Base-by-base conservation (phyloP, 2,113 vertebrate genomes). In the Xenus cinereus region DNA sequence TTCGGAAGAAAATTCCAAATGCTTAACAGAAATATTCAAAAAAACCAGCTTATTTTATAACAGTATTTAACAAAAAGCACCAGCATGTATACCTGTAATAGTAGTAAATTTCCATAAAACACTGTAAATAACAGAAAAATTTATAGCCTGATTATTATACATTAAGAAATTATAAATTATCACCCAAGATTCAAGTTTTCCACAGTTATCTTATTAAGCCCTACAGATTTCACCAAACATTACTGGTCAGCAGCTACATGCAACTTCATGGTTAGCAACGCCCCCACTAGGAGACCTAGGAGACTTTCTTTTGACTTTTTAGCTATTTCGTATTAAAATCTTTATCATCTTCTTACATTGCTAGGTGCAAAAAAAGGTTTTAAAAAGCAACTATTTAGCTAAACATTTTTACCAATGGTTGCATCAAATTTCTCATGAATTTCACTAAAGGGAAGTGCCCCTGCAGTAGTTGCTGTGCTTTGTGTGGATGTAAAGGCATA, bases 1-100 rank as follows among this genome's bases (percentile, higher is more conserved):
- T 98, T 97, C 24, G 87, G 94, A 98, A 97, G 60, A 98, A 98
- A 97, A 96, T 96, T 89, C 78, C 68, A 95, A 90, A 97, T 54
- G 13, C 68, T 95, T 87, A 96, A 94, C n/a, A 92, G 53, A 92
- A 93, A 80, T 90, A 87, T 89, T 85, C 17, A 73, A 62, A 89
- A 63, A 72, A 7, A 11, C 63, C 63, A 74, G 56, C 26, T 4
- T 53, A 91, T 51, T 77, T 88, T 39, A 37, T 46, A 85, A 89
- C 21, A 91, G 32, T 48, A 92, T 50, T 90, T 84, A 81, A 87
- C 41, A 91, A 87, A 88, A 69, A 75, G 13, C 56, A 93, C 7
- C 14, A 90, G 37, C 20, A 83, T 50, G 6, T 45, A 23, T 17
- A 91, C 7, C 14, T 60, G 8, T 53, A 93, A 62, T 7, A 53